These are phyloP conservation scores for Habrosyne pyritoides DNA, from an alignment of 2,888 invertebrate species.

Conservation along the genomic window DNA sequence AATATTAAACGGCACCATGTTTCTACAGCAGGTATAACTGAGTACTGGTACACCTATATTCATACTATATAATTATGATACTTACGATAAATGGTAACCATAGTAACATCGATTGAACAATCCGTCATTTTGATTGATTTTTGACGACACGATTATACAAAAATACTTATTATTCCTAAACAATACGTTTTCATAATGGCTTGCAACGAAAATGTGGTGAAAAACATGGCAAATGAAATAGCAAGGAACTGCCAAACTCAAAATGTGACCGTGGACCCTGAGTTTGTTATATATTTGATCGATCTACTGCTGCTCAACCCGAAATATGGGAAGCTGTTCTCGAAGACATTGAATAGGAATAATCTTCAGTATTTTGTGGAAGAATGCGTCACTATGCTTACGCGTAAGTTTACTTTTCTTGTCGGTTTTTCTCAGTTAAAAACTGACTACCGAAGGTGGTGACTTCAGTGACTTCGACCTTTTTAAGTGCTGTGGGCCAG, in stretches of 20 bases:
- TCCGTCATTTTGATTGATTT: background rate
- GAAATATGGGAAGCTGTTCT: conserved; percentile 78
- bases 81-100: background rate
- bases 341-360: conserved; percentile 70
- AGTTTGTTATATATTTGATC: conserved; percentile 80
- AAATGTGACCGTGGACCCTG: conserved; percentile 67
- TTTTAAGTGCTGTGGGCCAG: too few relatives aligned
- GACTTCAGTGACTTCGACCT: too few relatives aligned
- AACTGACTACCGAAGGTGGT: too few relatives aligned
- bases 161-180: background rate
- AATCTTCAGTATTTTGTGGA: conserved; percentile 81
- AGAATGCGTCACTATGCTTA: conserved; percentile 74
- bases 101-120: background rate
- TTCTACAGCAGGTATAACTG: too few relatives aligned
- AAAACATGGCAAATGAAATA: conserved; percentile 84
- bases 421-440: too few relatives aligned
- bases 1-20: too few relatives aligned
- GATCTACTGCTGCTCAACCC: conserved; percentile 82
- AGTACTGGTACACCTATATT: too few relatives aligned
- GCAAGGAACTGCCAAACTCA: conserved; percentile 76
- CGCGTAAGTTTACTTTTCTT: too few relatives aligned
- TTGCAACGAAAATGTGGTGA: conserved; percentile 77
- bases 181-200: conserved; percentile 49
- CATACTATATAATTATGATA: background rate
- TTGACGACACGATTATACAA: background rate